Evolutionary conservation across 2,113 vertebrate species (phyloP).

Genomic region (Myanophis thanlyinensis): DNA sequence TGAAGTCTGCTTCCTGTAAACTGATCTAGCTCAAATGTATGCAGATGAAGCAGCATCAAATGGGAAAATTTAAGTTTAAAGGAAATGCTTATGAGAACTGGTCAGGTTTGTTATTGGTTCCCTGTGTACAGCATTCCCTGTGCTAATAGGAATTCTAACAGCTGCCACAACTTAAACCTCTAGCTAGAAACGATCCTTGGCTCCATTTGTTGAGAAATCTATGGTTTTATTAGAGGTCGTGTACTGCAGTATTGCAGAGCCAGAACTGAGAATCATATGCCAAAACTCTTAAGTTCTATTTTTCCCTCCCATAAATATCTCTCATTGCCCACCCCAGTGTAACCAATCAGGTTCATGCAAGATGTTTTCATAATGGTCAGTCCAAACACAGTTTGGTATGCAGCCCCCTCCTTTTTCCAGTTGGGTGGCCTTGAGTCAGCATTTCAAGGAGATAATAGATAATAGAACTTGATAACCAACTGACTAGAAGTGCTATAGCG

Average conservation of each 20-base stretch:
- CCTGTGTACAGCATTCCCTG: background rate
- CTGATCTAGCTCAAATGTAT: background rate
- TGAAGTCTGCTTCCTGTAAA: background rate
- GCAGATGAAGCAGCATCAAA: background rate
- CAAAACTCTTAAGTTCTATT: background rate
- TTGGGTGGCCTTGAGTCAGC: background rate
- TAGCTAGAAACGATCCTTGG: background rate
- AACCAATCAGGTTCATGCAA: background rate
- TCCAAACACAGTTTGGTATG: background rate
- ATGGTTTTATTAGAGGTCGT: background rate
- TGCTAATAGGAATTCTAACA: background rate
- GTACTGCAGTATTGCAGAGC: background rate
- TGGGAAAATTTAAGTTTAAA: background rate
- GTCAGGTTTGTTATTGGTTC: background rate
- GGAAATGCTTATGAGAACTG: background rate
- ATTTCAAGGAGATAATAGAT: background rate
- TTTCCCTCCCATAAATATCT: background rate
- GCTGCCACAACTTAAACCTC: background rate
- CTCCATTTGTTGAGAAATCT: background rate
- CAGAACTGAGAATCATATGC: background rate
- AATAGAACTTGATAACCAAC: background rate
- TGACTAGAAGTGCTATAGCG: background rate
- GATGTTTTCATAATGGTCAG: background rate
- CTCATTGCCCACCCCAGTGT: background rate
- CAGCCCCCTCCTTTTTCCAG: background rate